Percentiles rank a stretch among this genome's conserved stretches.
Evolutionary conservation across 2,888 invertebrate species (phyloP).

Genomic region (Drosophila parthenogenetica): DNA sequence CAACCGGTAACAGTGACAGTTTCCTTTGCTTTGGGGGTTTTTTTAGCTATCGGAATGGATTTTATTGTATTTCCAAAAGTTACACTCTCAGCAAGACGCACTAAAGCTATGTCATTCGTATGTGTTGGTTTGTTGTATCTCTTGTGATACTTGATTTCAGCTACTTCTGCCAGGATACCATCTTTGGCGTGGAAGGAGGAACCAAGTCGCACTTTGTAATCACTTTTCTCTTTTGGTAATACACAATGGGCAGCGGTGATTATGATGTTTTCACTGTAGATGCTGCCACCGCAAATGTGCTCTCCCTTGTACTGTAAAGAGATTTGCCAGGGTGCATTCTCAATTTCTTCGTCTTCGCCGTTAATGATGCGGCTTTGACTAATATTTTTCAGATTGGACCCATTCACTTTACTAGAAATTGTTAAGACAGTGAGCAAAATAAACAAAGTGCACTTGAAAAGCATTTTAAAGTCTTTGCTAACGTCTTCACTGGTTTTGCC

Average conservation of each 20-base stretch:
- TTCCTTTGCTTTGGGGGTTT: conserved; percentile 43
- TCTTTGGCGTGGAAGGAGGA: conserved; percentile 83
- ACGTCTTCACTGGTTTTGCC: no score
- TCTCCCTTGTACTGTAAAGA: conserved; percentile 75
- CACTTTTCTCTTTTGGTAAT: conserved; percentile 52
- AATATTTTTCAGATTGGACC: neutral
- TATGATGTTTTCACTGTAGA: conserved; percentile 85
- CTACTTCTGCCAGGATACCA: conserved; percentile 48
- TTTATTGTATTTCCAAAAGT: conserved; percentile 78
- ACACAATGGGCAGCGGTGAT: conserved; percentile 87
- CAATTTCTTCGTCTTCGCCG: conserved; percentile 56
- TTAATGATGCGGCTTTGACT: conserved; percentile 62
- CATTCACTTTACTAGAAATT: neutral
- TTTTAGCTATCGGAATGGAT: conserved; percentile 83
- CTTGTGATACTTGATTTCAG: conserved; percentile 79
- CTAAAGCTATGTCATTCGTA: conserved; percentile 86
- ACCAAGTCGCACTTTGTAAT: conserved; percentile 85
- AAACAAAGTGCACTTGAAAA: neutral
- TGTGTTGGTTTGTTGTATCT: conserved; percentile 78
- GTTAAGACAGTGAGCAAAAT: neutral
- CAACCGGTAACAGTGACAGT: conserved; percentile 56
- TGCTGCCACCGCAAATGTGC: conserved; percentile 86
- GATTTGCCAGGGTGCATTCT: conserved; percentile 63
- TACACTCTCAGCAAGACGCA: conserved; percentile 85
- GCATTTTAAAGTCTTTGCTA: conserved; percentile 11